Percentiles rank a stretch among this genome's conserved stretches.
phyloP scores from a whole-genome alignment of 2,797 vertebrate genomes.

The Emys orbicularis region DNA sequence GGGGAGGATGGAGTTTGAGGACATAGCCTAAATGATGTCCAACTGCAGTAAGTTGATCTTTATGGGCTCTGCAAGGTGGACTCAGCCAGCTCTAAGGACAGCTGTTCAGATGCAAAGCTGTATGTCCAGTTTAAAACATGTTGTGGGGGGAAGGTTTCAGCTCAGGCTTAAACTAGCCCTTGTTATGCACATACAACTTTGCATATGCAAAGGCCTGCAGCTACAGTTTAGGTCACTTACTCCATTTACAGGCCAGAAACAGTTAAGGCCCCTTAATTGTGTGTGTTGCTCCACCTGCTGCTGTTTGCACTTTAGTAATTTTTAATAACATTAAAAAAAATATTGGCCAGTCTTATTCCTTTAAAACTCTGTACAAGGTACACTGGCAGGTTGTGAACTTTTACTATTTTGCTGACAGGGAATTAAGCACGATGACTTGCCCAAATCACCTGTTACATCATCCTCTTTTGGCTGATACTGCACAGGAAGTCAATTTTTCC shows the following conservation, averaged over 20 bases:
- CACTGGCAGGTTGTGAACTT: no score
- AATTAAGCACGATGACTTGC: background rate
- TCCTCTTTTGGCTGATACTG: background rate
- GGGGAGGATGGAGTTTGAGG: background rate
- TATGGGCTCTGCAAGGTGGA: no score
- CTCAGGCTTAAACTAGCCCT: background rate
- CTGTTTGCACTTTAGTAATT: background rate
- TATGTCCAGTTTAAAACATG: background rate
- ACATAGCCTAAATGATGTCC: background rate
- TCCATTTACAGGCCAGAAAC: background rate
- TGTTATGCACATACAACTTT: background rate
- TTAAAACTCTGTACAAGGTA: background rate
- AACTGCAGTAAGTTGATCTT: background rate
- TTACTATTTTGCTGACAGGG: no score
- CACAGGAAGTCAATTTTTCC: accelerated
- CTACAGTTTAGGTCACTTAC: background rate
- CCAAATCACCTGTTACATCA: background rate
- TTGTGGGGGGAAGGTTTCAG: background rate
- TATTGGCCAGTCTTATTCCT: background rate
- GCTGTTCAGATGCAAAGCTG: background rate
- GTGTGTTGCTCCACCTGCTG: background rate
- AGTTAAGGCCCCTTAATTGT: background rate
- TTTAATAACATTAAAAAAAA: background rate
- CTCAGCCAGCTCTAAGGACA: background rate
- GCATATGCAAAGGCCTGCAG: background rate